These are phyloP conservation scores for Prenolepis imparis DNA, from an alignment of 2,888 invertebrate species.

Conservation along the genomic window DNA sequence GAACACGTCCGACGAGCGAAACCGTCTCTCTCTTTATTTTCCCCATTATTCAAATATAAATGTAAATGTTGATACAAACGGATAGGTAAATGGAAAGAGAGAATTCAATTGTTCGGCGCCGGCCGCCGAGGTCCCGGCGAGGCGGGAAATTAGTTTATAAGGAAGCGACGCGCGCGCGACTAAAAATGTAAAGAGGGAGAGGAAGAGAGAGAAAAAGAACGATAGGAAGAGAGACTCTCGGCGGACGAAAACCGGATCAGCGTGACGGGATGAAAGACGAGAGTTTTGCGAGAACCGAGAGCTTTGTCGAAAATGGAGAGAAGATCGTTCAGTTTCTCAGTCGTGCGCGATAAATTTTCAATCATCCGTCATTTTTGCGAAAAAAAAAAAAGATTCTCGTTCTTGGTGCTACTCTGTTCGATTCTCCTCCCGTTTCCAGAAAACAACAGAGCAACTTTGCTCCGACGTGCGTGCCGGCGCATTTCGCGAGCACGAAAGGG, in stretches of 20 bases:
- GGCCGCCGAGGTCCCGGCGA: slow-evolving; percentile 62
- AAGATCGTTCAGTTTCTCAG: slow-evolving; percentile 2
- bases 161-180: slow-evolving; percentile 83
- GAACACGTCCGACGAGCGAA: slow-evolving; percentile 69
- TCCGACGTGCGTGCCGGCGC: slow-evolving; percentile 35
- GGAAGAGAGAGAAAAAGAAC: slow-evolving; percentile 29
- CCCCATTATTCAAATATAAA: slow-evolving; percentile 87
- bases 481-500: slow-evolving; percentile 59
- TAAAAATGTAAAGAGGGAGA: slow-evolving; percentile 68
- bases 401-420: slow-evolving; percentile 47
- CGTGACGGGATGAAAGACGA: slow-evolving; percentile 26
- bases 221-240: slow-evolving; percentile 10
- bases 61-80: slow-evolving; percentile 87
- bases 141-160: slow-evolving; percentile 85
- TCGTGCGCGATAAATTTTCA: slow-evolving; percentile 11
- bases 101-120: slow-evolving; percentile 85
- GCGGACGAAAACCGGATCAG: slow-evolving; percentile 35
- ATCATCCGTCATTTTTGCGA: slow-evolving; percentile 25
- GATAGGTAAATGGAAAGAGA: slow-evolving; percentile 86
- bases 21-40: slow-evolving; percentile 78
- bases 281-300: slow-evolving; percentile 17
- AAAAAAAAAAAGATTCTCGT: background rate
- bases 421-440: background rate
- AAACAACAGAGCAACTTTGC: slow-evolving; percentile 3
- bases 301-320: slow-evolving; percentile 41